Evolutionary conservation across 2,113 vertebrate species (phyloP), one percentile per base, ranked within the genome.

Genomic region (Dasypus novemcinctus): DNA sequence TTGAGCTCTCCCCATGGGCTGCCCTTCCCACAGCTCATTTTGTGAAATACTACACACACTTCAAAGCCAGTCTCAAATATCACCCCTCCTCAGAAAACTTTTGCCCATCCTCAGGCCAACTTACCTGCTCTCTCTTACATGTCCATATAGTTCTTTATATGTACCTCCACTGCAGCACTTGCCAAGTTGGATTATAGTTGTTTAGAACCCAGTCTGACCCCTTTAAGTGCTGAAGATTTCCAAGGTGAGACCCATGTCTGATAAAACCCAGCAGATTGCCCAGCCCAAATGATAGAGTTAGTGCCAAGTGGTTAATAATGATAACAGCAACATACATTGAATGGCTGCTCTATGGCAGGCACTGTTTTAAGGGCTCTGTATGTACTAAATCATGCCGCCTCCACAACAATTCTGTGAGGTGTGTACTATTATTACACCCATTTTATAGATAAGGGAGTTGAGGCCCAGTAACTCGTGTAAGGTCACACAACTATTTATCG

Each of bases 11-110:
- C 29, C 29, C 4, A 33, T 10, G 7, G 31, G 7, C n/a, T 5
- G 71, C 14, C 43, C 63, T 21, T 59, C 3, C 4, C 15, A 41
- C 38, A 82, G 57, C 23, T 64, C 59, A 49, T 87, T 86, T 68
- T 36, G 9, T 87, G 94, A 95, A 95, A 95, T 63, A 94, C 31
- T 76, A 72, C n/a, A 90, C 86, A 87, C 18, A 78, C 90, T 96
- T 95, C 84, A 95, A 96, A 96, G 92, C 64, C 83, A 85, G 52
- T 75, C 49, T 96, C 87, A 88, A 87, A 95, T 94, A 81, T 92
- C 95, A 85, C 27, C 2, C 36, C 21, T 92, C 21, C 59, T 74
- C 93, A 84, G 81, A 76, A 87, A 92, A 71, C 54, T 20, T 82
- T 64, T 52, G 20, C 59, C 75, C 36, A 66, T 33, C 29, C 68